A percentile compares a stretch with the other conserved stretches of the same genome.
Conservation (phyloP, 2,888 invertebrate genomes). For the Arctia plantaginis region DNA sequence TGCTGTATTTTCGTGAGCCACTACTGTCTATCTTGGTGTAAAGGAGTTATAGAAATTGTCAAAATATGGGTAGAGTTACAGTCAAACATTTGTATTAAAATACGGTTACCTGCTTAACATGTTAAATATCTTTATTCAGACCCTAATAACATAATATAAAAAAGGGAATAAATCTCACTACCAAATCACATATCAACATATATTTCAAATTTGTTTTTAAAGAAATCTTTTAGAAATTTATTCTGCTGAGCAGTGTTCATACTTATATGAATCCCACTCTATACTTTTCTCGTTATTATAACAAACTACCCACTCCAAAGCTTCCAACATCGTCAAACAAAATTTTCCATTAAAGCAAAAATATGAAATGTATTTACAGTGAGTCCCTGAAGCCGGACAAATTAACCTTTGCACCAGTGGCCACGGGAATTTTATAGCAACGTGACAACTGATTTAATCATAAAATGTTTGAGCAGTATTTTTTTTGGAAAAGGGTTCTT, state of each 20-base stretch:
- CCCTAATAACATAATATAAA: too few species aligned
- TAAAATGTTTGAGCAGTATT: conserved; percentile 32
- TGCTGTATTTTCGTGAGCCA: too few species aligned
- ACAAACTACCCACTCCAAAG: conserved; percentile 36
- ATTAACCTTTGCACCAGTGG: conserved; percentile 51
- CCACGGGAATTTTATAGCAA: conserved; percentile 48
- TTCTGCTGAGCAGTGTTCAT: not conserved
- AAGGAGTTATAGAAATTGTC: too few species aligned
- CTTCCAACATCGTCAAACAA: conserved; percentile 20
- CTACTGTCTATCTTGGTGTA: too few species aligned
- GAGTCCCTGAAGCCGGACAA: conserved; percentile 51
- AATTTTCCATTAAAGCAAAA: conserved; percentile 57
- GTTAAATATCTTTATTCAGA: too few species aligned
- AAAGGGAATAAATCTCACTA: too few species aligned
- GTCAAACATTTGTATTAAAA: too few species aligned
- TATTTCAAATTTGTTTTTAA: too few species aligned
- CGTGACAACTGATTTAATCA: conserved; percentile 37
- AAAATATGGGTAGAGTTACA: too few species aligned
- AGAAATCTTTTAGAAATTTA: too few species aligned
- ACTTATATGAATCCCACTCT: not conserved
- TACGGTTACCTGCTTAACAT: too few species aligned
- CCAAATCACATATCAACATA: too few species aligned
- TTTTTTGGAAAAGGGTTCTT: not conserved
- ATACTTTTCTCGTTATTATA: not conserved
- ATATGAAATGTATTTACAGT: conserved; percentile 59